These are phyloP conservation scores for Liodrosophila aerea DNA, from an alignment of 2,888 invertebrate genomes.

Conservation along the genomic window DNA sequence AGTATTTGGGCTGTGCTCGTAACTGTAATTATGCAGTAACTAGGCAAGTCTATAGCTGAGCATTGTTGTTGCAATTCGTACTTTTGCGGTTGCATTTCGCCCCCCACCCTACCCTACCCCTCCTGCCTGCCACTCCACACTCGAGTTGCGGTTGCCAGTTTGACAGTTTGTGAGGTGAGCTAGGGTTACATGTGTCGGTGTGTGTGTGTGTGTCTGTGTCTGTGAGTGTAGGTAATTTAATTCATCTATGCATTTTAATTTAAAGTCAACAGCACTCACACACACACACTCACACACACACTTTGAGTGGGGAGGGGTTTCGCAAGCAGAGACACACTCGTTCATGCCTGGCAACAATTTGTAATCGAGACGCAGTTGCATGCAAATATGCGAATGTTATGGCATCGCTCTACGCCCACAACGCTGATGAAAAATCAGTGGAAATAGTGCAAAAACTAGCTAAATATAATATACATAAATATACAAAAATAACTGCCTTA, in stretches of 20 bases:
- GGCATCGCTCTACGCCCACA: slow-evolving; percentile 47
- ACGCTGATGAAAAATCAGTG: slow-evolving; percentile 27
- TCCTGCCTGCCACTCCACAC: slow-evolving; percentile 10
- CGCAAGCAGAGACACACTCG: slow-evolving; percentile 17
- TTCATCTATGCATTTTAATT: slow-evolving; percentile 75
- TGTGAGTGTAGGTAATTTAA: slow-evolving; percentile 65
- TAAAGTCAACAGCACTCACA: slow-evolving; percentile 66
- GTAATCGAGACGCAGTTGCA: slow-evolving; percentile 60
- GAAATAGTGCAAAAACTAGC: slow-evolving; percentile 11
- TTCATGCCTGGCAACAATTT: slow-evolving; percentile 54
- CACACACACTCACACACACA: slow-evolving; percentile 13
- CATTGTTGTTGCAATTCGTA: slow-evolving; percentile 31
- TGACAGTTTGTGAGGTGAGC: slow-evolving; percentile 33
- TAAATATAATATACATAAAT: neutral
- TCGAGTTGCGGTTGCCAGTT: slow-evolving; percentile 28
- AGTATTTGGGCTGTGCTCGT: slow-evolving; percentile 52
- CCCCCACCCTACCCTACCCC: slow-evolving; percentile 16
- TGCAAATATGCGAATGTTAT: slow-evolving; percentile 58
- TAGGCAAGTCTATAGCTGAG: slow-evolving; percentile 33
- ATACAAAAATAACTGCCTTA: no score
- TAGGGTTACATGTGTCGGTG: slow-evolving; percentile 22
- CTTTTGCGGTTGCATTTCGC: slow-evolving; percentile 58
- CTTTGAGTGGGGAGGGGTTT: neutral
- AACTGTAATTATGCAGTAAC: slow-evolving; percentile 71
- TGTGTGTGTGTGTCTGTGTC: slow-evolving; percentile 19